Conservation (phyloP, 1,140 invertebrate genomes). For the Sitodiplosis mosellana region DNA sequence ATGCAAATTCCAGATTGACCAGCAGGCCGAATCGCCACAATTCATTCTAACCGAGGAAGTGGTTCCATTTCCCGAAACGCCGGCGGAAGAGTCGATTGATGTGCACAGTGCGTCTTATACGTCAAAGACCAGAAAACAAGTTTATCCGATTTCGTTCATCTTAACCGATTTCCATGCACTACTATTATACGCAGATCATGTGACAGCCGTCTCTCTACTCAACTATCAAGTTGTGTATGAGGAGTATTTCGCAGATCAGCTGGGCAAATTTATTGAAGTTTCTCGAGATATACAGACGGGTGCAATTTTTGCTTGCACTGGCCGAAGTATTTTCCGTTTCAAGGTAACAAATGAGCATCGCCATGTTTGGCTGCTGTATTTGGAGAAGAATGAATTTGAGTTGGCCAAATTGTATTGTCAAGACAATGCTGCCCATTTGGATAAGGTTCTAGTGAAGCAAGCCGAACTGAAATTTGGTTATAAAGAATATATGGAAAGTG, state of each 20-base stretch:
- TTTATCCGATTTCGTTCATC: conserved; percentile 51
- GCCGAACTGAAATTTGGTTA: conserved; percentile 72
- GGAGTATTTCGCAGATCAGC: conserved; percentile 61
- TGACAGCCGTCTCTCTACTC: conserved; percentile 68
- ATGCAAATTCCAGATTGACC: conserved; percentile 5
- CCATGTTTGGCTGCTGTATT: conserved; percentile 77
- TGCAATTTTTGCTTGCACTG: conserved; percentile 74
- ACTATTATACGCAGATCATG: conserved; percentile 61
- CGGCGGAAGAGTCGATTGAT: neutral
- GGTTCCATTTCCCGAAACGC: conserved; percentile 1
- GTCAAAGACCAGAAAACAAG: neutral
- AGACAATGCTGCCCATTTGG: conserved; percentile 56
- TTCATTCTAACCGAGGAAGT: conserved; percentile 5
- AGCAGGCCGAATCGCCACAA: conserved; percentile 4
- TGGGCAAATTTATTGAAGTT: conserved; percentile 65
- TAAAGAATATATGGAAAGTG: conserved; percentile 67
- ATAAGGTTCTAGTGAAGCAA: conserved; percentile 73
- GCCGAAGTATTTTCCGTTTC: conserved; percentile 69
- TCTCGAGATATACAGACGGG: conserved; percentile 62
- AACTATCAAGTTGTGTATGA: conserved; percentile 78
- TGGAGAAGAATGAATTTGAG: conserved; percentile 73
- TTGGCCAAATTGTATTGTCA: conserved; percentile 65
- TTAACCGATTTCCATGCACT: conserved; percentile 83
- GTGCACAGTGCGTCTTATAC: neutral
- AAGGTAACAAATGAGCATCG: conserved; percentile 70